Base-by-base conservation (phyloP, 2,888 invertebrate genomes). In the Cryptus armator region DNA sequence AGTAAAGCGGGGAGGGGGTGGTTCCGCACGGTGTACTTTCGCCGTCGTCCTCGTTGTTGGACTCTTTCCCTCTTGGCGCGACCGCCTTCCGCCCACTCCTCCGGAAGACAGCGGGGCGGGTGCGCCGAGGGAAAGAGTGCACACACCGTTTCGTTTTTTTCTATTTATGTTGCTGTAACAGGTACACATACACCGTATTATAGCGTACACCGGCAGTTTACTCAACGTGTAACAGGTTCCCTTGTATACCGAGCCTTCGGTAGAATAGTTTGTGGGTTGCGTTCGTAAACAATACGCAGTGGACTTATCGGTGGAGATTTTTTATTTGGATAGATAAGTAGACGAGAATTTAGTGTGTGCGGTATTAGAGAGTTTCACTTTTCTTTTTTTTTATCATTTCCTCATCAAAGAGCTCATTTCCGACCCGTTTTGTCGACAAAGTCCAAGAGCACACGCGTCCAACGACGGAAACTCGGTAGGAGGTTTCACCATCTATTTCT, bases 1-100 rank as follows among this genome's bases (percentile, higher is more conserved):
- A 44, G 59, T 44, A 6, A 68, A 37, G 68, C 32, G 24, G 68
- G 19, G 24, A 32, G 44, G 59, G 32, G 74, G 48, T 37, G 72
- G 89, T 87, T 88, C 83, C 89, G 87, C 87, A 78, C 86, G 86
- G 88, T 37, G 86, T 82, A 87, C 87, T 88, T 89, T 89, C 91
- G 88, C 89, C 87, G 88, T 84, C 86, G 86, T 59, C 77, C 76
- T 67, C 67, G 85, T 81, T 76, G 81, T 82, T 84, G 78, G 59
- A 80, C 81, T 74, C 84, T 82, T 70, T 59, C 53, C 32, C 84
- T 48, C 84, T 64, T 79, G 74, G 70, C 83, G 44, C 14, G 48
- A 32, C 67, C 62, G 56, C 59, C 79, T 76, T 84, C 79, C 84
- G 62, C 78, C 79, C 77, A 72, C 67, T 59, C 75, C 76, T 68